phyloP scores from a whole-genome alignment of 2,113 vertebrate species.

The Neotragus moschatus region DNA sequence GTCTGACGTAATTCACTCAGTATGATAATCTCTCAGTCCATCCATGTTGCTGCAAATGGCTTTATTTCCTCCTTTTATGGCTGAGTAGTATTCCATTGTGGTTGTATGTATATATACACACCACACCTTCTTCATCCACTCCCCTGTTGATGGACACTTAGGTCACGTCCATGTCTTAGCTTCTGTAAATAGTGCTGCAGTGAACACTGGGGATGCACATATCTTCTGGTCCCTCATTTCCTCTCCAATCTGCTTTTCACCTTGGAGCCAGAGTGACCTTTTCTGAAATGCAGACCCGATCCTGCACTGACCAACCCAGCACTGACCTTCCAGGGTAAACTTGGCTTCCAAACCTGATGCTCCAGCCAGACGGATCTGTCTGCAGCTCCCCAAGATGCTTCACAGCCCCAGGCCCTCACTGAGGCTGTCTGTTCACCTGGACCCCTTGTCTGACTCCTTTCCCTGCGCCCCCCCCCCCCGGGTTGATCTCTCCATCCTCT shows the following conservation, averaged over 20 bases:
- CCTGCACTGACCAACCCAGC: neutral
- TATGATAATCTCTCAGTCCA: neutral
- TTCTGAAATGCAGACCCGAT: neutral
- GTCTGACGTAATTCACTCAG: neutral
- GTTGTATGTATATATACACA: fast-evolving
- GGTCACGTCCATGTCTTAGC: neutral
- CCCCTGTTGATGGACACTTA: neutral
- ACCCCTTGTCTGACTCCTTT: neutral
- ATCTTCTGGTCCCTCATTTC: neutral
- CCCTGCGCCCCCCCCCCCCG: neutral
- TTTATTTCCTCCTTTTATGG: neutral
- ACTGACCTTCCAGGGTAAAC: neutral
- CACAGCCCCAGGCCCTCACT: neutral
- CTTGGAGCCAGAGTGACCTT: neutral
- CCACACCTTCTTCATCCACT: neutral
- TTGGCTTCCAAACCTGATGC: neutral
- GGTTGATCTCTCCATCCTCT: neutral
- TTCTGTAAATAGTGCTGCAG: neutral
- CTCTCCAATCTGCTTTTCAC: neutral
- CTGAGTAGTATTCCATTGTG: neutral
- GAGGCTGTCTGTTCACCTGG: neutral
- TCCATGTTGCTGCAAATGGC: neutral
- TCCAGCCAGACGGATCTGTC: neutral
- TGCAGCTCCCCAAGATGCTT: neutral
- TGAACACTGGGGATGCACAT: neutral